Percentiles rank a stretch among this genome's conserved stretches.
Evolutionary conservation across 2,888 invertebrate species (phyloP).

Genomic region (Coenonympha arcania): DNA sequence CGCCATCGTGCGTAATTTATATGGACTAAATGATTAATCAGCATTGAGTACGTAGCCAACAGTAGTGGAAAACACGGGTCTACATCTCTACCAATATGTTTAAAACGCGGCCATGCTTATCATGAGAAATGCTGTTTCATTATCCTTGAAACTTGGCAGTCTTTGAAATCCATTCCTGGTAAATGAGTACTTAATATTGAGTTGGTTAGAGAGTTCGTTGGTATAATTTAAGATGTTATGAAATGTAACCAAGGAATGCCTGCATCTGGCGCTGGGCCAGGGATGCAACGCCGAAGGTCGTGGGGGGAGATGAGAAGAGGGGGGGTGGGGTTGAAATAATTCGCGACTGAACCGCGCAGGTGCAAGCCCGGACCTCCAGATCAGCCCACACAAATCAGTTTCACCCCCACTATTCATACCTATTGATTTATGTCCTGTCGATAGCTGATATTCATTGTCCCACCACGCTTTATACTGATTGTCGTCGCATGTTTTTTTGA

Average conservation of each 20-base stretch:
- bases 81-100: no score
- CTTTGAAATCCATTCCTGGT: no score
- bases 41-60: no score
- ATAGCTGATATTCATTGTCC: neutral
- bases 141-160: no score
- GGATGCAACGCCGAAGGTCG: conserved; percentile 65
- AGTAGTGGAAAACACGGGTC: no score
- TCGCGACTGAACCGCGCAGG: conserved; percentile 55
- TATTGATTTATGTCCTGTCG: conserved; percentile 11
- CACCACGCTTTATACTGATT: neutral
- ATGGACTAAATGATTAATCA: no score
- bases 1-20: no score
- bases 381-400: conserved; percentile 22
- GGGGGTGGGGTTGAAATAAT: conserved; percentile 39
- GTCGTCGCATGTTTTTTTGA: no score
- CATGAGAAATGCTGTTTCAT: no score
- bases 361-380: conserved; percentile 49
- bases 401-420: conserved; percentile 8
- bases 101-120: no score
- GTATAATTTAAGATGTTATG: conserved; percentile 33
- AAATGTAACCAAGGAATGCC: conserved; percentile 32
- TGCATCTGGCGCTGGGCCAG: conserved; percentile 55
- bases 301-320: conserved; percentile 28
- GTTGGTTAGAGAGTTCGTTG: conserved; percentile 22
- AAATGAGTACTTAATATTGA: neutral